Base-by-base conservation (phyloP, 2,888 invertebrate genomes). In the Drosophila cyrtoloma region DNA sequence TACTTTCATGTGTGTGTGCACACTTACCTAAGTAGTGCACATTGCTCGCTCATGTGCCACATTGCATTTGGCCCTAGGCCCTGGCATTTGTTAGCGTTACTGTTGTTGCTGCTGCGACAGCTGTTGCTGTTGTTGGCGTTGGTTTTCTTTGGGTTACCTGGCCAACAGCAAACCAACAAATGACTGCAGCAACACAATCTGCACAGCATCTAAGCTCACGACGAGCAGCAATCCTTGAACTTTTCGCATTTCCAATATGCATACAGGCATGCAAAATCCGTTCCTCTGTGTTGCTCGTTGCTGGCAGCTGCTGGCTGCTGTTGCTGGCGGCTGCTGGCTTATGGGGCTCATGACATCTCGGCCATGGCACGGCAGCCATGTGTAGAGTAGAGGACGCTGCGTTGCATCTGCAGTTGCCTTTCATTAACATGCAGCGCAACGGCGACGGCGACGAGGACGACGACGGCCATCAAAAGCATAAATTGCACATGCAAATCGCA, bases 231-330 rank as follows among this genome's bases (percentile, higher is more conserved):
- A 85, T 87, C 85, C 83, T 89, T 89, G 88, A 87, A 86, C 89
- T 86, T 86, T 89, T 90, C 90, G 72, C 84, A 81, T 78, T 88
- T 90, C 79, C 86, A 84, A 86, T 89, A 88, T 86, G 86, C 86
- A 88, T 71, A 67, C 74, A 71, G 81, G 75, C 86, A 68, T 71
- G 77, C 77, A 68, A 67, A 77, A 83, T 66, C 55, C 51, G 72
- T 67, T 70, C 61, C 64, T 68, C 35, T 50, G 33, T 52, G 77
- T 28, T 35, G 53, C 22, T 52, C 12, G 37, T 19, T 26, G 56
- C 5, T 50, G 60, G 22, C 22, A 16, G 39, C n/a, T 50, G 60
- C 33, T 33, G 37, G 39, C 16, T 62, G 74, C 30, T 50, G 65
- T 22, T 55, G 66, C 35, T 61, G 60, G 55, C 37, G 50, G 61